phyloP scores from a whole-genome alignment of 2,888 invertebrate genomes.

The Polyommatus icarus region DNA sequence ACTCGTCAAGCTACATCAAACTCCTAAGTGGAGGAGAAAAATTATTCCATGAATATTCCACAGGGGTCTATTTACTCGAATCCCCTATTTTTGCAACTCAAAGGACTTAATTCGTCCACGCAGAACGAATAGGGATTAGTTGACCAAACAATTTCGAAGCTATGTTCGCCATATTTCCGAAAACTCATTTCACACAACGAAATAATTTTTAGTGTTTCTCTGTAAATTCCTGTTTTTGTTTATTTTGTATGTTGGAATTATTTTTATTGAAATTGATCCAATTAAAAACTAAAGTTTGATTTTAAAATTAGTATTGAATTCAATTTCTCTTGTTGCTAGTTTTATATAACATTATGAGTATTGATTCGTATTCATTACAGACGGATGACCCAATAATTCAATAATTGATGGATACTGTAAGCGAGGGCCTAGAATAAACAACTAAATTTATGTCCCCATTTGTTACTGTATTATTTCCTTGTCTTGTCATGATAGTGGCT shows the following conservation, averaged over 20 bases:
- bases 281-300: background rate
- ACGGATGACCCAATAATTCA: background rate
- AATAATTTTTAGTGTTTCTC: background rate
- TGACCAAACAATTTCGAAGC: slow-evolving; percentile 20
- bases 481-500: background rate
- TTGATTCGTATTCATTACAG: background rate
- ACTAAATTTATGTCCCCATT: slow-evolving; percentile 22
- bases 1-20: slow-evolving; percentile 1
- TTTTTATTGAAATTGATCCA: background rate
- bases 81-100: slow-evolving; percentile 18
- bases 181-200: slow-evolving; percentile 12
- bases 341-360: background rate
- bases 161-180: background rate
- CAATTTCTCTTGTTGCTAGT: background rate
- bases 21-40: slow-evolving; percentile 2
- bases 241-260: background rate
- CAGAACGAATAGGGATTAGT: slow-evolving; percentile 18
- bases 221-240: background rate
- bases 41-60: slow-evolving; percentile 12
- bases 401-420: slow-evolving; percentile 23
- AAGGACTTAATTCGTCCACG: slow-evolving; percentile 20
- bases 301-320: background rate
- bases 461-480: slow-evolving; percentile 26
- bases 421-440: slow-evolving; percentile 15
- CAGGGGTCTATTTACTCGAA: background rate